Evolutionary conservation across 2,888 invertebrate genomes (phyloP), one percentile per base, ranked within the genome.

Genomic region (Caenorhabditis sinica): DNA sequence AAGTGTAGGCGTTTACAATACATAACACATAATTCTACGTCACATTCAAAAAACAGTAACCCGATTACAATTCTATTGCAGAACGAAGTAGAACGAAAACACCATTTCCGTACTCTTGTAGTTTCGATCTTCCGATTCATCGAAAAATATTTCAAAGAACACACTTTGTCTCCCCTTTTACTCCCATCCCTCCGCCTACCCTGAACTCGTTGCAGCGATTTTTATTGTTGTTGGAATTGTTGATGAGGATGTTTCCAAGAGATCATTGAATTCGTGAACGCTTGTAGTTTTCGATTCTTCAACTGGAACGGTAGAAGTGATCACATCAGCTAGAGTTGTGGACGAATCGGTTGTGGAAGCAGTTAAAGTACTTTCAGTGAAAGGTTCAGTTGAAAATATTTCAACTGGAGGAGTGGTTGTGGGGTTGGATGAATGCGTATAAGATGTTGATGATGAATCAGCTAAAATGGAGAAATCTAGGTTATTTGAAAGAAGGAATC

Each of bases 121-220:
- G 49, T 68, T 68, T 53, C 43, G 68, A 68, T 68, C 51, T 68
- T 53, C 36, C 68, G 68, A 68, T 49, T 68, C 68, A 23, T 1
- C 5, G 28, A 51, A 66, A 4, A 33, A 53, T 49, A 53, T 51
- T 68, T 51, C 68, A 68, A 68, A 68, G 68, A 68, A 68, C 68
- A 68, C 15, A 49, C 8, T 53, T 11, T 66, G 25, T 60, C 33
- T 60, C 30, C 25, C 23, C 17, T 45, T 40, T 4, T 45, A 45
- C 45, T 17, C 23, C 63, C 23, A 6, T 33, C 15, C 17, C 45
- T 45, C 45, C 49, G 49, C 49, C 49, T 66, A 66, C 68, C 25
- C 23, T 33, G 20, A 68, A n/a, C 51, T 36, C 15, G 28, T 56
- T 68, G 68, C 53, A 53, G 51, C 68, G 51, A n/a, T 49, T 51